phyloP scores from a whole-genome alignment of 2,797 vertebrate genomes.

The Anas flavirostris region DNA sequence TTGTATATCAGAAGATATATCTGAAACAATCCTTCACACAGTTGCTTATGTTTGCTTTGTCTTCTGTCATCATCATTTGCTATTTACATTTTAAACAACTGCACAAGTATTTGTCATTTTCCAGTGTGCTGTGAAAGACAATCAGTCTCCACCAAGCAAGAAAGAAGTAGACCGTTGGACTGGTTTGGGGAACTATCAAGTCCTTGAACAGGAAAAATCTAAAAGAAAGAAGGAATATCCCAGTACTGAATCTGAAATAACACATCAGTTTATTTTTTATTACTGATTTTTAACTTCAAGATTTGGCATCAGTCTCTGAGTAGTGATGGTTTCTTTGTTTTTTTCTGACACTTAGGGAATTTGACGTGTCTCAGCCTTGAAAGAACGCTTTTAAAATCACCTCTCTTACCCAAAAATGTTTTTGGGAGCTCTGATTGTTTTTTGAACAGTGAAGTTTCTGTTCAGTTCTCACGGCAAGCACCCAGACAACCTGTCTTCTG shows the following conservation, averaged over 20 bases:
- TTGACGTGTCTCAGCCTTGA: not conserved
- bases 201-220: not conserved
- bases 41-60: not conserved
- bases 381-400: not conserved
- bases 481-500: not conserved
- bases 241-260: not conserved
- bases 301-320: not conserved
- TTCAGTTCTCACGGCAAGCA: not conserved
- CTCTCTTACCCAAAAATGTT: not conserved
- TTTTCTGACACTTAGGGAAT: not conserved
- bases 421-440: not conserved
- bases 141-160: not conserved
- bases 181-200: not conserved
- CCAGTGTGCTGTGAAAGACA: not conserved
- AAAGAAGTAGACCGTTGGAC: not conserved
- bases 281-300: not conserved
- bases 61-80: not conserved
- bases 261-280: not conserved
- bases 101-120: not conserved
- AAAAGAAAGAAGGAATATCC: not conserved
- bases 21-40: not conserved
- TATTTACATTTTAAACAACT: not conserved
- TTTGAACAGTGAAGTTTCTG: not conserved
- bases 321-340: not conserved
- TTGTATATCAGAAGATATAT: not conserved